Conservation (phyloP, 2,797 vertebrate species). For the Muscicapa striata region DNA sequence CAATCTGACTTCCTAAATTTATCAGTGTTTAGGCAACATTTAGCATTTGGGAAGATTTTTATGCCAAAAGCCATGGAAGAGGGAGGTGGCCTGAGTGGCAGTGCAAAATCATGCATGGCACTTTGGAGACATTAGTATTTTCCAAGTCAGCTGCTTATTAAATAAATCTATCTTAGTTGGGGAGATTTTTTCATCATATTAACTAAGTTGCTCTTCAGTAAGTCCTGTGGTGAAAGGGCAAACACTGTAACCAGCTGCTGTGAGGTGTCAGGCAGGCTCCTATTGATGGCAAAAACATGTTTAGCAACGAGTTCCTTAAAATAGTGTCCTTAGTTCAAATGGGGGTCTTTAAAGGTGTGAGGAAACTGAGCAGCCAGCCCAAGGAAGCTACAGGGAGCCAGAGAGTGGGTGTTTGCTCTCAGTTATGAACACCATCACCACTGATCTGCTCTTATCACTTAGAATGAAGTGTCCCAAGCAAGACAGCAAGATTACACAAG, state of each 20-base stretch:
- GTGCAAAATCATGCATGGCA: not conserved
- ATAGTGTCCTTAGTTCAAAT: not conserved
- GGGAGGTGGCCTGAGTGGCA: not conserved
- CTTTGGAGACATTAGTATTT: conserved; percentile 32
- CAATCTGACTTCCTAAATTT: not conserved
- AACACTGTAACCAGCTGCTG: not conserved
- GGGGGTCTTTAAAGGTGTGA: not conserved
- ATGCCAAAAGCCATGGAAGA: not conserved
- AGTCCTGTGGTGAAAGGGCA: not conserved
- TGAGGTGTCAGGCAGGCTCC: not conserved
- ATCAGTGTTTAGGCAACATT: not conserved
- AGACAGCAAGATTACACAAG: not conserved
- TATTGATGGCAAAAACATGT: not conserved
- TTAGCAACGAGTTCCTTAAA: not conserved
- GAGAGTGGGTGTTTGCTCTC: not conserved
- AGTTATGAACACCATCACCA: not conserved
- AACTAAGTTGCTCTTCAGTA: fast-evolving
- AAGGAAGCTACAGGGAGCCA: not conserved
- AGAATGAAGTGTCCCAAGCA: not conserved
- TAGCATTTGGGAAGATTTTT: not conserved
- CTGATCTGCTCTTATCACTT: not conserved
- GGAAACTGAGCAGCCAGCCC: not conserved
- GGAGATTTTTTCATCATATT: not conserved
- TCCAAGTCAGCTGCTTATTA: conserved; percentile 43
- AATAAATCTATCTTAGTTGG: not conserved